Percentiles rank a stretch among this genome's conserved stretches.
Conservation (phyloP, 1,140 invertebrate genomes). For the Melanaphis sacchari region DNA sequence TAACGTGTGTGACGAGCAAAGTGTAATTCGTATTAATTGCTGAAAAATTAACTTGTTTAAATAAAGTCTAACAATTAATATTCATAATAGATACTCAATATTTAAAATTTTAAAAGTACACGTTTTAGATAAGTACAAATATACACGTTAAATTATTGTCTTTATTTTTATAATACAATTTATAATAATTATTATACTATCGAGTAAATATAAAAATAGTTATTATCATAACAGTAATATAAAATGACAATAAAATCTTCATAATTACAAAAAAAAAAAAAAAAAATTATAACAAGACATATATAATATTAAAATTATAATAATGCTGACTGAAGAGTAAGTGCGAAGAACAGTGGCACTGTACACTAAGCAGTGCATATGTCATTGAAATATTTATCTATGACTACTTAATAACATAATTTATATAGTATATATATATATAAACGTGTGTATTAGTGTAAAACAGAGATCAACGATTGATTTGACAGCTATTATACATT, state of each 20-base stretch:
- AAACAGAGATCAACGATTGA: background rate
- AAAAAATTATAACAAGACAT: no score
- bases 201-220: background rate
- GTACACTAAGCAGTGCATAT: no score
- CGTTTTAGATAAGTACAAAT: background rate
- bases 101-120: background rate
- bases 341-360: no score
- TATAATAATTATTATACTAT: background rate
- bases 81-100: background rate
- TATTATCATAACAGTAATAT: background rate
- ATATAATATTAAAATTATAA: no score
- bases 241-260: background rate
- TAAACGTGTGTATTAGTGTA: background rate
- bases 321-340: no score
- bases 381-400: no score
- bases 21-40: no score
- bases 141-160: background rate
- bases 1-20: no score
- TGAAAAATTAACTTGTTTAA: no score
- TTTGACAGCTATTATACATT: background rate
- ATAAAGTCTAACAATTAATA: background rate
- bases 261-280: no score
- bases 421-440: background rate
- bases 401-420: background rate
- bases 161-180: background rate